Evolutionary conservation across 1,140 invertebrate genomes (phyloP).

Genomic region (Zaprionus taronus): DNA sequence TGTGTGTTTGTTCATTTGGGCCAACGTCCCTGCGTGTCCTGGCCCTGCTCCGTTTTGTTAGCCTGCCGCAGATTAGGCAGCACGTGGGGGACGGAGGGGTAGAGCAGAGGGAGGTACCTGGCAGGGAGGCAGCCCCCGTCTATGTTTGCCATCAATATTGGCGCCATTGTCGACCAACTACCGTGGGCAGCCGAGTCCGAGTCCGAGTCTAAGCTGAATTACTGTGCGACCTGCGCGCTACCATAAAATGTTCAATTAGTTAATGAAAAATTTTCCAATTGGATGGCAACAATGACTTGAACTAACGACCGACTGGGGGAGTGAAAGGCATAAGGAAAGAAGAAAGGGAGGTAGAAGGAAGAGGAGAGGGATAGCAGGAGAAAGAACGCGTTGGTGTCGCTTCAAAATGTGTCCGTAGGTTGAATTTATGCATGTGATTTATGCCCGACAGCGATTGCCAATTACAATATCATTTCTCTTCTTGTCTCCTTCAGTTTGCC

Average conservation of each 20-base stretch:
- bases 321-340: background rate
- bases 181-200: background rate
- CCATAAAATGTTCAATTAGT: conserved; percentile 83
- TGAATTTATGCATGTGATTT: conserved; percentile 79
- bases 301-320: conserved; percentile 57
- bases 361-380: background rate
- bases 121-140: conserved; percentile 3
- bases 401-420: conserved; percentile 71
- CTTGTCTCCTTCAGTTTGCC: conserved; percentile 57
- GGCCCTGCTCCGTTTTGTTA: conserved; percentile 38
- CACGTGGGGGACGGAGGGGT: background rate
- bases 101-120: background rate
- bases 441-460: conserved; percentile 80
- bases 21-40: conserved; percentile 73
- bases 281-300: conserved; percentile 73
- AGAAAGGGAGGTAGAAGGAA: background rate
- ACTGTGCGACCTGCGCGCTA: conserved; percentile 34
- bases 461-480: conserved; percentile 82
- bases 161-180: conserved; percentile 59
- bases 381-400: conserved; percentile 48
- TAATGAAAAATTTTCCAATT: conserved; percentile 83
- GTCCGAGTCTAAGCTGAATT: conserved; percentile 16
- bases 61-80: conserved; percentile 44
- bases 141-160: conserved; percentile 68
- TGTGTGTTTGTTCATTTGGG: conserved; percentile 72